These are phyloP conservation scores for Drosophila lacteicornis DNA, from an alignment of 1,140 invertebrate genomes.

Conservation along the genomic window DNA sequence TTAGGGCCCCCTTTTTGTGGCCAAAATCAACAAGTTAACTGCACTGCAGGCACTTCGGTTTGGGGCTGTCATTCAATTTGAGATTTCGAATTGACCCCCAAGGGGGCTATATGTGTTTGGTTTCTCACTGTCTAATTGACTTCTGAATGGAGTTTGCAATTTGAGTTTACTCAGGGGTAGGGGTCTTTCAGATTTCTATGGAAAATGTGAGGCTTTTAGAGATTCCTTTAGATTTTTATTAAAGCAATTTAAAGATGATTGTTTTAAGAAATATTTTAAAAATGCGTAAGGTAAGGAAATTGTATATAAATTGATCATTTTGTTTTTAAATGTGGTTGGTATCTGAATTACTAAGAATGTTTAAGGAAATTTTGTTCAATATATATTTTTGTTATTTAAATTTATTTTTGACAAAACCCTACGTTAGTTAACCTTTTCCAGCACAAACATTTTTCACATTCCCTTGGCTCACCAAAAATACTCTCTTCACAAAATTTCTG, in stretches of 20 bases:
- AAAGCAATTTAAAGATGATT: not conserved
- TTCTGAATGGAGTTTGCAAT: constrained; percentile 20
- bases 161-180: constrained; percentile 8
- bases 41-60: constrained; percentile 45
- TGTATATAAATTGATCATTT: too few relatives aligned
- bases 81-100: constrained; percentile 36
- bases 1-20: constrained; percentile 3
- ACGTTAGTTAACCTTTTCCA: not conserved
- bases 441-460: constrained; percentile 47
- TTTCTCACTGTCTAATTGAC: constrained; percentile 66
- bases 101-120: constrained; percentile 38
- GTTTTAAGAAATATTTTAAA: not conserved
- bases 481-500: constrained; percentile 27
- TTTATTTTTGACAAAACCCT: not conserved
- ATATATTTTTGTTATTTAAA: too few relatives aligned
- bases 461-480: constrained; percentile 24
- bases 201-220: not conserved
- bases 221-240: not conserved
- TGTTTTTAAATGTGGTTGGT: not conserved
- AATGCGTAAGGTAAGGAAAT: too few relatives aligned
- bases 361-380: not conserved
- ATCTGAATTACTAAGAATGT: not conserved
- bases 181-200: not conserved
- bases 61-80: constrained; percentile 51
- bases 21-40: constrained; percentile 78